phyloP scores from a whole-genome alignment of 2,797 vertebrate species.

The Geotrypetes seraphini region DNA sequence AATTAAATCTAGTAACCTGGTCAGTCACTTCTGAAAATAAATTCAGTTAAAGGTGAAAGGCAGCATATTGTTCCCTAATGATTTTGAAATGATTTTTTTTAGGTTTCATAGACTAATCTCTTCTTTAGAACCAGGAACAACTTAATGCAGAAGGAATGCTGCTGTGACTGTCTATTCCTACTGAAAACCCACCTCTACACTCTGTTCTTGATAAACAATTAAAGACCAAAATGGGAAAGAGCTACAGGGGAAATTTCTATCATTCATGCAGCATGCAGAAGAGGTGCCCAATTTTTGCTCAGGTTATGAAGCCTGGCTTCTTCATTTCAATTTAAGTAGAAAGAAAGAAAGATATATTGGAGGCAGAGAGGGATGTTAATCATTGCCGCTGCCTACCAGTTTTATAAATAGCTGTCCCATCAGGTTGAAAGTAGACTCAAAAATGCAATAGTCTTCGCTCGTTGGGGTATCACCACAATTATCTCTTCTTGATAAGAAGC shows the following conservation, averaged over 20 bases:
- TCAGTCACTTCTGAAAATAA: constrained; percentile 27
- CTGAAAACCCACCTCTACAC: neutral
- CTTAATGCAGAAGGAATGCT: constrained; percentile 2
- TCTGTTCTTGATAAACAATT: constrained; percentile 21
- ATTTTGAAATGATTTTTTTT: constrained; percentile 18
- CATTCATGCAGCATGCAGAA: neutral
- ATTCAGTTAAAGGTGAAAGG: constrained; percentile 17
- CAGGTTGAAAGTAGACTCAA: neutral
- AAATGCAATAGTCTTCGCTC: constrained; percentile 15
- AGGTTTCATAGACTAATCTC: neutral
- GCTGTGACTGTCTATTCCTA: neutral
- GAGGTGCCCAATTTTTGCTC: neutral
- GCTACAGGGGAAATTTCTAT: constrained; percentile 2
- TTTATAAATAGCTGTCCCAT: constrained; percentile 14
- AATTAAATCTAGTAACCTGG: constrained; percentile 12
- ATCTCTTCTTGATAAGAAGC: constrained; percentile 27
- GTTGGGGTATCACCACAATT: constrained; percentile 17
- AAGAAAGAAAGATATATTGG: neutral
- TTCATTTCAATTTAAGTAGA: neutral
- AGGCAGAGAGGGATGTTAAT: constrained; percentile 14
- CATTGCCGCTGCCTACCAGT: neutral
- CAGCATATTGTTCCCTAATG: constrained; percentile 15
- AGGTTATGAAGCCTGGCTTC: constrained; percentile 13
- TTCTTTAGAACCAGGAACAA: constrained; percentile 8
- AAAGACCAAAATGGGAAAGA: constrained; percentile 5